A percentile compares a stretch with the other conserved stretches of the same genome.
These are phyloP conservation scores for Myotis daubentonii DNA, from an alignment of 2,797 vertebrate species.

Conservation along the genomic window DNA sequence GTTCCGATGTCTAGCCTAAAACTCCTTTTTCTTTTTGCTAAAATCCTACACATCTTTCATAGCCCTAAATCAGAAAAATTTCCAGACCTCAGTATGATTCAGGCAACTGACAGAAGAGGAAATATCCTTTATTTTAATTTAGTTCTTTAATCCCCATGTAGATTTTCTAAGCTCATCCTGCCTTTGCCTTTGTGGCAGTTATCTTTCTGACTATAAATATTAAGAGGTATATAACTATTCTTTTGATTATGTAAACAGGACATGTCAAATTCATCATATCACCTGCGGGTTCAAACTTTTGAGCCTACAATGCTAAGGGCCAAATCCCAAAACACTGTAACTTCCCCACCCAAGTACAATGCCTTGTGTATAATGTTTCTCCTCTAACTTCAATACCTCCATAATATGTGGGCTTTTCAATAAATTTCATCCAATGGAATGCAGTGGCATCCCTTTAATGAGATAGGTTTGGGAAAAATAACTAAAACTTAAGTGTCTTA, in stretches of 20 bases:
- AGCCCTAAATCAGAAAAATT: constrained; percentile 71
- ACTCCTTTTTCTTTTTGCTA: not conserved
- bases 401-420: not conserved
- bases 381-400: not conserved
- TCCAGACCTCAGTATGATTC: constrained; percentile 84
- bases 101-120: constrained; percentile 82
- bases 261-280: not conserved
- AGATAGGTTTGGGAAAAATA: not conserved
- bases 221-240: not conserved
- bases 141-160: not conserved
- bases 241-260: not conserved
- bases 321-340: not conserved
- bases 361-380: not conserved
- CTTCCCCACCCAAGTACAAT: not conserved
- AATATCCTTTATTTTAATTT: constrained; percentile 68
- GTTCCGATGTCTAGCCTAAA: not conserved
- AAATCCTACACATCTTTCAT: not conserved
- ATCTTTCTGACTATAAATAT: constrained; percentile 18
- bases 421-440: not conserved
- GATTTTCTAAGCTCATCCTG: not conserved
- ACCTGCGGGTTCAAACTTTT: not conserved
- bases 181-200: not conserved
- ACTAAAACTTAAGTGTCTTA: constrained; percentile 40
- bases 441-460: not conserved
- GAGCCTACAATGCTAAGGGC: not conserved